Conservation (phyloP, 30 jellyfish, hydroid and myxozoan species). For the Phacellophora camtschatica region DNA sequence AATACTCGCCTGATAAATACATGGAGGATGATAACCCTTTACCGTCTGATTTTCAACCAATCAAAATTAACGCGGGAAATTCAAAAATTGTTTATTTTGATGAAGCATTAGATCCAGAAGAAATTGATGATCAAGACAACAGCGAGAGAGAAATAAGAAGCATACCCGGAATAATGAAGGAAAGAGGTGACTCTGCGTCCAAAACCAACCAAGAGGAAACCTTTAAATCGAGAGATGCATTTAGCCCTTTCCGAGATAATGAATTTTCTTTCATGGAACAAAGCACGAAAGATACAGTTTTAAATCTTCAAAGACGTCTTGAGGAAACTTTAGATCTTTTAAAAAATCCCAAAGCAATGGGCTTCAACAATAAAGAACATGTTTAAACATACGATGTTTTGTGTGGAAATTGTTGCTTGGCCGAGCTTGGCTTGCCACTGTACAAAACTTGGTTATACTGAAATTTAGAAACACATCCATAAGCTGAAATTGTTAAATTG, state of each 20-base stretch:
- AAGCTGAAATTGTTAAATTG: too few relatives aligned
- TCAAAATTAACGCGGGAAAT: neutral
- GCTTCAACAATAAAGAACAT: neutral
- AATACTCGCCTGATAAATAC: constrained; percentile 81
- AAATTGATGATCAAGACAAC: neutral
- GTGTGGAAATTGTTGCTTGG: too few relatives aligned
- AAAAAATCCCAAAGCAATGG: neutral
- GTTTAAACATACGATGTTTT: neutral
- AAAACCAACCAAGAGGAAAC: neutral
- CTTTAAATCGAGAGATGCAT: neutral
- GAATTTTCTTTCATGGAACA: constrained; percentile 54
- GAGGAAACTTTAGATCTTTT: constrained; percentile 38
- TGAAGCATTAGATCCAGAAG: neutral
- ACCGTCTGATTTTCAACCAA: constrained; percentile 51
- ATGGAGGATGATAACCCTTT: constrained; percentile 46
- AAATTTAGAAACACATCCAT: too few relatives aligned
- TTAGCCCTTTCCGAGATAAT: constrained; percentile 13
- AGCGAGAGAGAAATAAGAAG: neutral
- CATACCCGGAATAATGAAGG: neutral
- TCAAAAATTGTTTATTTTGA: neutral
- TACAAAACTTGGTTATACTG: too few relatives aligned
- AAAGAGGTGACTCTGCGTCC: neutral
- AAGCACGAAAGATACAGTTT: constrained; percentile 28
- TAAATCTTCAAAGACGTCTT: constrained; percentile 14
- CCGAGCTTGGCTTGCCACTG: too few relatives aligned